Evolutionary conservation across 1,140 invertebrate species (phyloP).

Genomic region (Wiebesia pumilae): DNA sequence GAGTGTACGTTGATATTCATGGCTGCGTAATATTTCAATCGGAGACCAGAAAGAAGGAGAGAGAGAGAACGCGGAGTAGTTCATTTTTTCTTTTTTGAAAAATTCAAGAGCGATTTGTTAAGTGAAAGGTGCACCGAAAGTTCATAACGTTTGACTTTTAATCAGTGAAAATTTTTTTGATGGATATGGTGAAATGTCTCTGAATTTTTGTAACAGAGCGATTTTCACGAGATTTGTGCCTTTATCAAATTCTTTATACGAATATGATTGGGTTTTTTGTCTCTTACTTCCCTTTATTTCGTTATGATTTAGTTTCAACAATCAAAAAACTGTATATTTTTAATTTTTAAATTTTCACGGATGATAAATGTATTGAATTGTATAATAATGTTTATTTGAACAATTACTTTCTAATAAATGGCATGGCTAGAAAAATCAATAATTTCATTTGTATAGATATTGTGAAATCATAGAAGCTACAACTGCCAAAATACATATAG

Average conservation of each 20-base stretch:
- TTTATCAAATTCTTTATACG: no score
- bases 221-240: no score
- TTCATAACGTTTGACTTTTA: constrained; percentile 19
- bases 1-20: constrained; percentile 36
- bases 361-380: not conserved
- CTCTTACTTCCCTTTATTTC: no score
- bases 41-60: not conserved
- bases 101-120: constrained; percentile 36
- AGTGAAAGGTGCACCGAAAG: not conserved
- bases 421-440: not conserved
- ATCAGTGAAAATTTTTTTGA: constrained; percentile 7
- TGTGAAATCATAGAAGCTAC: not conserved
- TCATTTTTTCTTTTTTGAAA: constrained; percentile 25
- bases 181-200: not conserved
- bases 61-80: not conserved
- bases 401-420: not conserved
- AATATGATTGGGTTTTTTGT: no score
- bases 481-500: not conserved
- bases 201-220: not conserved
- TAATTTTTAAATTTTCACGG: not conserved
- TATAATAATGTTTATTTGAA: not conserved
- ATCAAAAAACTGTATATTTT: no score
- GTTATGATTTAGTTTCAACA: no score
- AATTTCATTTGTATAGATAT: not conserved
- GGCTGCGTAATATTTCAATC: constrained; percentile 41